These are phyloP conservation scores for Diadophis punctatus DNA, from an alignment of 2,113 vertebrate species.

Conservation along the genomic window DNA sequence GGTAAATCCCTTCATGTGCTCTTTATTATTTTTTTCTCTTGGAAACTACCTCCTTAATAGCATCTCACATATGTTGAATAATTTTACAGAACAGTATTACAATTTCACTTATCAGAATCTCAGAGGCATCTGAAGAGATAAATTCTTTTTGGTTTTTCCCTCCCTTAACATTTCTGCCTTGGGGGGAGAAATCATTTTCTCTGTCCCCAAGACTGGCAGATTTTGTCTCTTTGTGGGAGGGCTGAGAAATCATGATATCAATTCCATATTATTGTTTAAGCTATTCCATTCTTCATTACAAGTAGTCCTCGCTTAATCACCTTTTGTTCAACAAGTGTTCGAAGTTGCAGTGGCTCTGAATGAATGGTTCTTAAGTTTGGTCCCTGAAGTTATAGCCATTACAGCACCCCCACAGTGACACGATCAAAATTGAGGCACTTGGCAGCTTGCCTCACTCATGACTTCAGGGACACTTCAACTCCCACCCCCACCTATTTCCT, in stretches of 20 bases:
- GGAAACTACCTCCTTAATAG: neutral
- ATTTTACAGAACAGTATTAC: neutral
- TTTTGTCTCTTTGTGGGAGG: neutral
- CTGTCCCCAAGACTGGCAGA: neutral
- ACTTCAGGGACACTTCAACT: neutral
- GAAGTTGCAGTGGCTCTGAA: neutral
- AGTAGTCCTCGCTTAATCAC: neutral
- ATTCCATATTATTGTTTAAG: neutral
- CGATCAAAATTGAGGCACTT: neutral
- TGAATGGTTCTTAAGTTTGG: neutral
- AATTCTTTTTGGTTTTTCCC: neutral
- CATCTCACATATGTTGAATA: too few species aligned
- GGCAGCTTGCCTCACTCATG: neutral
- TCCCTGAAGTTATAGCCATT: neutral
- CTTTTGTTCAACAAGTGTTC: neutral
- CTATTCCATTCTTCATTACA: neutral
- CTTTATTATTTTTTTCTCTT: neutral
- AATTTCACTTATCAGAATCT: neutral
- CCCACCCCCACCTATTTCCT: neutral
- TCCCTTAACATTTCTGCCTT: neutral
- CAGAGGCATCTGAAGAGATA: neutral
- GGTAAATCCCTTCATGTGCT: constrained; percentile 32
- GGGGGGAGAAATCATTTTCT: neutral
- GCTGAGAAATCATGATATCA: neutral
- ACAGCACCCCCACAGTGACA: neutral